Evolutionary conservation across 2,797 vertebrate genomes (phyloP).

Genomic region (Leucoraja ocellata): DNA sequence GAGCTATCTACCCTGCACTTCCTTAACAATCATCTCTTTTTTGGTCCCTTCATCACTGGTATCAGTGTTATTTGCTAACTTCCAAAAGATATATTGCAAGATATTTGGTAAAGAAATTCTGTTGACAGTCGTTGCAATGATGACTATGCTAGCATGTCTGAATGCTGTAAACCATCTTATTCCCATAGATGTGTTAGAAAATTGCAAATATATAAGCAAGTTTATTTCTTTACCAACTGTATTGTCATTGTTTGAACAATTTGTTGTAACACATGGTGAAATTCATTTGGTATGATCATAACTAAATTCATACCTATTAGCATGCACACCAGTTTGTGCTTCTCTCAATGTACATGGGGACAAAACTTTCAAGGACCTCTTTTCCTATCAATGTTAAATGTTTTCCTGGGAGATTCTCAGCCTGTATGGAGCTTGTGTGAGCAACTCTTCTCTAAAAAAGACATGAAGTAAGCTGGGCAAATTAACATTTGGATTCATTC

Average conservation of each 20-base stretch:
- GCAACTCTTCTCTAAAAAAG: neutral
- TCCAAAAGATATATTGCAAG: neutral
- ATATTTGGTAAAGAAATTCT: constrained; percentile 21
- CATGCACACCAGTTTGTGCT: neutral
- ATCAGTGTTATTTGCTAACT: neutral
- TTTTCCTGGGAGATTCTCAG: neutral
- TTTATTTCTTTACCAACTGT: neutral
- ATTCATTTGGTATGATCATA: neutral
- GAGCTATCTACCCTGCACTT: neutral
- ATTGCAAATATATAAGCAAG: neutral
- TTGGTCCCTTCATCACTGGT: neutral
- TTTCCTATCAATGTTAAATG: neutral
- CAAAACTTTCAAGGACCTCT: neutral
- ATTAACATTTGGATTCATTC: neutral
- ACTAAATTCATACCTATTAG: neutral
- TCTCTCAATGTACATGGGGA: neutral
- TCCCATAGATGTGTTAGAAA: neutral
- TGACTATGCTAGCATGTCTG: neutral
- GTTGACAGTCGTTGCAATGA: constrained; percentile 16
- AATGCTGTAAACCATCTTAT: neutral
- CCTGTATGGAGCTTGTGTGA: neutral
- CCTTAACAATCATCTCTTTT: neutral
- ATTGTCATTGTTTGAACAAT: neutral
- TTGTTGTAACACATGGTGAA: neutral
- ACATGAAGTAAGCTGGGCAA: neutral